Conservation (phyloP, 1,140 invertebrate species). For the Aphaenogaster floridana region DNA sequence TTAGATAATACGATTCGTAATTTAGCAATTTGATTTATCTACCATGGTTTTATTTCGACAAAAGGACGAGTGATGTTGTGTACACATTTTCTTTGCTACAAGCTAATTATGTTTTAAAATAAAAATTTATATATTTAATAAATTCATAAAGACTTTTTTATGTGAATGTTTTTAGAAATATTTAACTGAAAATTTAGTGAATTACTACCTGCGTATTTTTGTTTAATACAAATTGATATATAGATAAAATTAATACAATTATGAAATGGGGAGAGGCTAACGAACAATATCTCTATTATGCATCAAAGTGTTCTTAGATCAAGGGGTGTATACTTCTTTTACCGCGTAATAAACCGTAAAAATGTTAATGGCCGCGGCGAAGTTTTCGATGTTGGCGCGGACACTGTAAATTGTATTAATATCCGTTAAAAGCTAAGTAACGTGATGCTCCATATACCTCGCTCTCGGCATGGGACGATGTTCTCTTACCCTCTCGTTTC, state of each 20-base stretch:
- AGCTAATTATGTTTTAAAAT: not conserved
- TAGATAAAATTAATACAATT: not conserved
- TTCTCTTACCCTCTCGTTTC: constrained; percentile 25
- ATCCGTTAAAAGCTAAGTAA: constrained; percentile 76
- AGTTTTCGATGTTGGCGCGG: constrained; percentile 42
- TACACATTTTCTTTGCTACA: not conserved
- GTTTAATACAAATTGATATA: not conserved
- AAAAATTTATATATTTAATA: constrained; percentile 3
- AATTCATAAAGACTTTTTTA: not conserved
- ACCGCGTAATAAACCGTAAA: constrained; percentile 38
- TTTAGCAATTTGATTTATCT: not conserved
- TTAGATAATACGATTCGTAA: constrained; percentile 2
- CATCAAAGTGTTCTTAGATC: constrained; percentile 1
- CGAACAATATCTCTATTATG: not conserved
- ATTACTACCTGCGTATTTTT: not conserved
- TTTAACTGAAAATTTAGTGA: not conserved
- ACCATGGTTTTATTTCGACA: not conserved
- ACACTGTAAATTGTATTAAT: constrained; percentile 75
- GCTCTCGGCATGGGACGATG: constrained; percentile 53
- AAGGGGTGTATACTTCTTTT: constrained; percentile 36
- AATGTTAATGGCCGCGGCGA: constrained; percentile 50
- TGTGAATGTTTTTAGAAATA: not conserved
- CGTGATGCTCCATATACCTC: constrained; percentile 66
- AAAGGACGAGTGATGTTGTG: not conserved
- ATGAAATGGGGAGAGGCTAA: not conserved